Conservation (phyloP, 1,140 invertebrate species). For the Trichogramma pretiosum region DNA sequence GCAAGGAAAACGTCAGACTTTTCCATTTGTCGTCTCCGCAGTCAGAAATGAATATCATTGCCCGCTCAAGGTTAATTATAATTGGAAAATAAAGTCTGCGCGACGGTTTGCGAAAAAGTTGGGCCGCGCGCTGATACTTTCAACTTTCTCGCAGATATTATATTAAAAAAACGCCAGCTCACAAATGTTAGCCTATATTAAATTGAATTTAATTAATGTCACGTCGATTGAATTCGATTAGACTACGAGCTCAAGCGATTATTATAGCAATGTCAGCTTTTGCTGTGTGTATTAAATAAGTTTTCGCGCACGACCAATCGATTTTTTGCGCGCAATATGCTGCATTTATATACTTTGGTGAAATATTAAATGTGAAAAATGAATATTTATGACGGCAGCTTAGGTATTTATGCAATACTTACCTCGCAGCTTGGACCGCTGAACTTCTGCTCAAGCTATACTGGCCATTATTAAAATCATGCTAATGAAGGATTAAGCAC, state of each 20-base stretch:
- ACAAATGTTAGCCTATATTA: too few relatives aligned
- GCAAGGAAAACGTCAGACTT: too few relatives aligned
- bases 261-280: too few relatives aligned
- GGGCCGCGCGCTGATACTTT: too few relatives aligned
- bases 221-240: slow-evolving; percentile 1
- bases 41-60: slow-evolving; percentile 17
- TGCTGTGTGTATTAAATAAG: slow-evolving; percentile 5
- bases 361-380: slow-evolving; percentile 18
- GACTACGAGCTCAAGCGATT: too few relatives aligned
- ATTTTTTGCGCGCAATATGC: neutral
- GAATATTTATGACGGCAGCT: slow-evolving; percentile 17
- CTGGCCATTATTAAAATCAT: slow-evolving; percentile 14
- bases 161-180: too few relatives aligned
- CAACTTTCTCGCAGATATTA: too few relatives aligned
- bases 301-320: neutral
- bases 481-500: slow-evolving; percentile 3
- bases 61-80: slow-evolving; percentile 20
- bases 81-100: slow-evolving; percentile 17
- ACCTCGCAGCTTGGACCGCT: neutral
- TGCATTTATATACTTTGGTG: neutral
- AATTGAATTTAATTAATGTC: slow-evolving; percentile 4
- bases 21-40: slow-evolving; percentile 2
- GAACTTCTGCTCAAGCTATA: neutral
- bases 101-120: slow-evolving; percentile 7
- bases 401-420: slow-evolving; percentile 11